These are phyloP conservation scores for Alca torda DNA, from an alignment of 2,797 vertebrate species.

Conservation along the genomic window DNA sequence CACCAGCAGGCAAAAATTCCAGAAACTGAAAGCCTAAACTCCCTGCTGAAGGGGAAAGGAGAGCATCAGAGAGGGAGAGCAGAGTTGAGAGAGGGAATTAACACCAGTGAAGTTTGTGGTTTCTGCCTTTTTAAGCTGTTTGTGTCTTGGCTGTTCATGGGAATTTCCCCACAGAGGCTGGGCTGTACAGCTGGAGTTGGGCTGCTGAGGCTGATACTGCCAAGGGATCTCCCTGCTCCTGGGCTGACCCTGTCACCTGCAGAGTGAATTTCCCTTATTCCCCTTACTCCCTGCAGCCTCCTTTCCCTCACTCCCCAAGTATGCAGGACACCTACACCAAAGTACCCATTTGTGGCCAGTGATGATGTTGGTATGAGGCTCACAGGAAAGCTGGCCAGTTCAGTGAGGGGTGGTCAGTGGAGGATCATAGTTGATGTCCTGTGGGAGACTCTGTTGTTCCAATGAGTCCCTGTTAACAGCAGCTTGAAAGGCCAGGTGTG, in stretches of 20 bases:
- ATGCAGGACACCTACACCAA: neutral
- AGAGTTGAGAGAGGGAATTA: neutral
- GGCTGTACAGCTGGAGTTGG: neutral
- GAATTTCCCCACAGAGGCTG: neutral
- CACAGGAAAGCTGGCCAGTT: neutral
- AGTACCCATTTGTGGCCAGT: neutral
- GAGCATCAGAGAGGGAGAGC: neutral
- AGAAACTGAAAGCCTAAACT: neutral
- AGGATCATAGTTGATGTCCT: neutral
- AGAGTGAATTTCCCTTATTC: neutral
- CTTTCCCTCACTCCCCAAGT: neutral
- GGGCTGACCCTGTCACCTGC: neutral
- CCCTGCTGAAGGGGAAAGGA: neutral
- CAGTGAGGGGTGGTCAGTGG: no score
- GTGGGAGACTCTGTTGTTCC: neutral
- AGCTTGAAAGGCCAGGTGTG: neutral
- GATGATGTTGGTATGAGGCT: neutral
- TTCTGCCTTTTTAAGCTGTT: neutral
- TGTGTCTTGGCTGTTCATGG: neutral
- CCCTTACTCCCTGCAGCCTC: neutral
- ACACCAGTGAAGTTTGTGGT: neutral
- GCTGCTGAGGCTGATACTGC: neutral
- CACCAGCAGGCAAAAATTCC: neutral
- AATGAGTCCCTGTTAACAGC: neutral
- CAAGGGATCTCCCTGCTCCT: neutral